These are phyloP conservation scores for Schizothorax lantsangensis DNA, from an alignment of 2,797 vertebrate genomes.

Conservation along the genomic window DNA sequence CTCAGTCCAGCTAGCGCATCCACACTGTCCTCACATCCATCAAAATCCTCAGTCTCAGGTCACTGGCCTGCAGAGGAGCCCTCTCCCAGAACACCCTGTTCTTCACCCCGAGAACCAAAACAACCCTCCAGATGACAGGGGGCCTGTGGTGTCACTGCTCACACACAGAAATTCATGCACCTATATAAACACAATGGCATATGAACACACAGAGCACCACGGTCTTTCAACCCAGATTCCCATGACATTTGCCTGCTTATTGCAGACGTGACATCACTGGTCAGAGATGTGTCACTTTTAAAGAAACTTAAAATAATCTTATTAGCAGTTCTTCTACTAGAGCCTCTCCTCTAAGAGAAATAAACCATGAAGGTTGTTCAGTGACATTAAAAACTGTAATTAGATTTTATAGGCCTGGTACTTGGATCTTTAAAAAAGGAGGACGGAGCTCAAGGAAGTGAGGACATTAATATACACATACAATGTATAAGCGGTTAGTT, in stretches of 20 bases:
- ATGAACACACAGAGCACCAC: slow-evolving; percentile 20
- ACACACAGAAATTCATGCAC: slow-evolving; percentile 12
- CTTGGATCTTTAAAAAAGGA: slow-evolving; percentile 12
- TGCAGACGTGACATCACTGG: not conserved
- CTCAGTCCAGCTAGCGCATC: slow-evolving; percentile 28
- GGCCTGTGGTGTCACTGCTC: slow-evolving; percentile 24
- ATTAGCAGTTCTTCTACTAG: not conserved
- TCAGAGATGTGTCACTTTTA: slow-evolving; percentile 17
- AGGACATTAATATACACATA: not conserved
- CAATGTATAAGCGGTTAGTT: not conserved
- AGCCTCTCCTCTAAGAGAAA: slow-evolving; percentile 22
- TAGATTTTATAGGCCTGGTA: slow-evolving; percentile 7
- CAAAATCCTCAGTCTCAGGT: slow-evolving; percentile 3
- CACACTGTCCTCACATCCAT: slow-evolving; percentile 16
- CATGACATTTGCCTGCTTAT: slow-evolving; percentile 21
- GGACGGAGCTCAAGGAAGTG: not conserved
- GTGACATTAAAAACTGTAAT: slow-evolving; percentile 32
- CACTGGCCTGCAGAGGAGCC: slow-evolving; percentile 24
- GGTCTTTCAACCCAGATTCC: slow-evolving; percentile 29
- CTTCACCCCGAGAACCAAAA: slow-evolving; percentile 49
- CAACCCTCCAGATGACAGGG: slow-evolving; percentile 35
- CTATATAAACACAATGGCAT: slow-evolving; percentile 20
- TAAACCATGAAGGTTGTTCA: slow-evolving; percentile 25
- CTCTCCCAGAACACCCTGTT: slow-evolving; percentile 17
- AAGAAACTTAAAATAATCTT: not conserved